Conservation (phyloP, 37 sponge, comb jelly and placozoan genomes). For the Halisarca cf. caerulea region DNA sequence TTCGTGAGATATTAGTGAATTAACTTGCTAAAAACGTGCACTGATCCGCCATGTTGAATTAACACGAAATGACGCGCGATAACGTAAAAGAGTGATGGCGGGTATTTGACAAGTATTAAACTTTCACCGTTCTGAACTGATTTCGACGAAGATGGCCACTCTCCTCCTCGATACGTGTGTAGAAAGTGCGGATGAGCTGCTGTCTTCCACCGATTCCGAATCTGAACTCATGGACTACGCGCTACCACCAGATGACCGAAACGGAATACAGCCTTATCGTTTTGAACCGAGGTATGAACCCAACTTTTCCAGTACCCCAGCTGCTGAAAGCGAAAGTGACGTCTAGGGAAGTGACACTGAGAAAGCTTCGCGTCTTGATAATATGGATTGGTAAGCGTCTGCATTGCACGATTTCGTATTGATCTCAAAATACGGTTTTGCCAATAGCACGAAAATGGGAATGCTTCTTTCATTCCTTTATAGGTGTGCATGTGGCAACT, state of each 20-base stretch:
- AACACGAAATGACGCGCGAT: not conserved
- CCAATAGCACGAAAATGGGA: too few species aligned
- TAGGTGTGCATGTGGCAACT: constrained; percentile 12
- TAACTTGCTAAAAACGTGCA: not conserved
- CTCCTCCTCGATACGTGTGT: not conserved
- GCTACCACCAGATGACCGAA: not conserved
- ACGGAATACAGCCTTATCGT: constrained; percentile 10
- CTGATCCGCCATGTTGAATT: constrained; percentile 5
- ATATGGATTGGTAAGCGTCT: constrained; percentile 10
- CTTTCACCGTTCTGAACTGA: not conserved
- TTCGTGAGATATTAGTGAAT: not conserved
- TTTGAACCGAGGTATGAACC: not conserved
- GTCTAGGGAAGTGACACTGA: not conserved
- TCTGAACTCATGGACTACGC: constrained; percentile 17
- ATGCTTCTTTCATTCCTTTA: constrained; percentile 8
- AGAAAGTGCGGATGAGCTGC: not conserved
- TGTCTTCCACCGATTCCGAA: not conserved
- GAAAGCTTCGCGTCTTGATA: constrained; percentile 5
- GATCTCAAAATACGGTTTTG: not conserved
- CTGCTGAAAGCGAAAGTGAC: not conserved
- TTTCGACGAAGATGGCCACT: not conserved
- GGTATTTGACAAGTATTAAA: not conserved
- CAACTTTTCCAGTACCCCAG: not conserved
- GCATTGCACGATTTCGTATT: not conserved
- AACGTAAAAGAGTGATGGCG: constrained; percentile 16